A percentile compares a stretch with the other conserved stretches of the same genome.
These are phyloP conservation scores for Pelecanoides urinatrix DNA, from an alignment of 2,113 vertebrate species.

Conservation along the genomic window DNA sequence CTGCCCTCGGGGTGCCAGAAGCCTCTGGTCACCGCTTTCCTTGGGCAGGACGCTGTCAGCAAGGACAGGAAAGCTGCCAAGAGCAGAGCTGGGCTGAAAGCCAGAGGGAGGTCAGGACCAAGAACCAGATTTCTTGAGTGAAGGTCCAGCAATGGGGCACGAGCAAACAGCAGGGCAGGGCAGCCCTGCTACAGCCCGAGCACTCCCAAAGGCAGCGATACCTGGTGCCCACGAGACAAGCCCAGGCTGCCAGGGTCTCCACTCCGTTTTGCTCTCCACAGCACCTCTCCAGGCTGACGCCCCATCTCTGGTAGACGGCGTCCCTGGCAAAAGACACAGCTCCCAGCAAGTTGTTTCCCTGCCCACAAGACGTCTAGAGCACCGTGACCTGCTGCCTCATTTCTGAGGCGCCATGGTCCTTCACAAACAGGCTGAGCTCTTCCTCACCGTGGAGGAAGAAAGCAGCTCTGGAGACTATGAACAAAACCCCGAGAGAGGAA, in stretches of 20 bases:
- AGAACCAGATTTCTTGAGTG: not conserved
- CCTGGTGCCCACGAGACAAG: not conserved
- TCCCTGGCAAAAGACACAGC: not conserved
- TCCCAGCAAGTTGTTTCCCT: not conserved
- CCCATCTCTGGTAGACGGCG: fast-evolving
- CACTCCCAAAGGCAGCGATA: fast-evolving
- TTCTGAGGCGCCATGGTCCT: not conserved
- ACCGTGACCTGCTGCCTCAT: fast-evolving
- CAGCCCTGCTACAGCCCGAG: not conserved
- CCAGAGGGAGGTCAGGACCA: not conserved
- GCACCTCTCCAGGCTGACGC: not conserved
- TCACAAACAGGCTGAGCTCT: not conserved
- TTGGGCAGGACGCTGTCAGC: not conserved
- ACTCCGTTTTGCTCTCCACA: not conserved
- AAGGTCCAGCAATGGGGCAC: not conserved
- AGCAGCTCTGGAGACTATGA: not conserved
- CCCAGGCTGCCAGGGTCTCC: not conserved
- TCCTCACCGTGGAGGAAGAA: not conserved
- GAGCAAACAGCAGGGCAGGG: not conserved
- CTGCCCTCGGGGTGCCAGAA: not conserved
- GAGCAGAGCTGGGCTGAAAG: not conserved
- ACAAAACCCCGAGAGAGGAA: not conserved
- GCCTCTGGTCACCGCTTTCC: not conserved
- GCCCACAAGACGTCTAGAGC: fast-evolving
- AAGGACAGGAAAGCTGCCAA: not conserved